These are phyloP conservation scores for Bolinopsis microptera DNA, from an alignment of 37 sponge, comb jelly and placozoan genomes.

Conservation along the genomic window DNA sequence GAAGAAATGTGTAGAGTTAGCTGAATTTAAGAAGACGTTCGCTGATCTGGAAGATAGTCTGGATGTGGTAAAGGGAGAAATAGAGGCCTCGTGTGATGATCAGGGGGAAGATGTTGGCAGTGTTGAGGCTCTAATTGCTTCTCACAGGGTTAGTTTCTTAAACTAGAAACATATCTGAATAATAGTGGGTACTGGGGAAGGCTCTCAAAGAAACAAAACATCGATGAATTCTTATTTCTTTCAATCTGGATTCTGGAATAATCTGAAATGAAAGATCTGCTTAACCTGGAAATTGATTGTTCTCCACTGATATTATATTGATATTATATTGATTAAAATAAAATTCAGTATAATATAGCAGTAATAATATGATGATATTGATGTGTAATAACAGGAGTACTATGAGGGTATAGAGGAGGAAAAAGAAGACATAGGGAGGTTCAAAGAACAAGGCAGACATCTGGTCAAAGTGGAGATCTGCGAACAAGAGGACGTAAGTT, in stretches of 20 bases:
- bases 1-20: slow-evolving; percentile 22
- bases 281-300: too few relatives aligned
- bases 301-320: too few relatives aligned
- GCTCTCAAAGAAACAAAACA: too few relatives aligned
- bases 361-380: too few relatives aligned
- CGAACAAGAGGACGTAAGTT: not conserved
- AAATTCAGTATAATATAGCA: too few relatives aligned
- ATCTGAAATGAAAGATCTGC: too few relatives aligned
- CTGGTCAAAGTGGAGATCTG: not conserved
- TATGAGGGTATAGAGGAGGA: slow-evolving; percentile 26
- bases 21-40: slow-evolving; percentile 31
- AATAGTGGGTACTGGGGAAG: too few relatives aligned
- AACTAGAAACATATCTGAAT: too few relatives aligned
- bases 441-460: not conserved
- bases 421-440: not conserved
- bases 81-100: not conserved
- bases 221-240: too few relatives aligned
- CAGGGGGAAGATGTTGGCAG: slow-evolving; percentile 38
- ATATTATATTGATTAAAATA: too few relatives aligned
- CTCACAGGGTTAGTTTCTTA: not conserved
- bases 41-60: not conserved
- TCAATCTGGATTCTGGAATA: too few relatives aligned
- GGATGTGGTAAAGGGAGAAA: not conserved
- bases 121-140: slow-evolving; percentile 6
- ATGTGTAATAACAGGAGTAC: not conserved